Percentiles rank a stretch among this genome's conserved stretches.
Evolutionary conservation across 2,888 invertebrate genomes (phyloP).

Genomic region (Choristoneura rosaceana): DNA sequence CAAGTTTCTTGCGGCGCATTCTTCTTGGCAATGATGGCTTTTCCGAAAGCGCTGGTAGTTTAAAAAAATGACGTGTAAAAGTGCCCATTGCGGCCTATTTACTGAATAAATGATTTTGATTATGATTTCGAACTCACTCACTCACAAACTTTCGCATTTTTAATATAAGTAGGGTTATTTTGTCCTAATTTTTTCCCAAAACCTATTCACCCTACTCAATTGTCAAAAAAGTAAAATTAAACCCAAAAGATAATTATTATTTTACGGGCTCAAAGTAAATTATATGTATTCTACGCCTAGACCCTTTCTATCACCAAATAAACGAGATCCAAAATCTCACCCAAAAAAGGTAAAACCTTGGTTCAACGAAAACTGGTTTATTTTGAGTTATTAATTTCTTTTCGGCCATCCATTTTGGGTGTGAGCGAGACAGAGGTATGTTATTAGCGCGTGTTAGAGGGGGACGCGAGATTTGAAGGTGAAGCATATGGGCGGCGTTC

Average conservation of each 20-base stretch:
- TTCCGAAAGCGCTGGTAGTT: too few relatives aligned
- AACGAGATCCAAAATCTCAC: conserved; percentile 44
- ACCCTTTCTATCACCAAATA: conserved; percentile 46
- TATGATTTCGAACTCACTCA: too few relatives aligned
- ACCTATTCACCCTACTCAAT: conserved; percentile 56
- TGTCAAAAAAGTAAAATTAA: conserved; percentile 60
- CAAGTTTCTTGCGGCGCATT: too few relatives aligned
- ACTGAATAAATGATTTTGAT: too few relatives aligned
- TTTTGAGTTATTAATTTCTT: conserved; percentile 68
- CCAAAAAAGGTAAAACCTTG: conserved; percentile 16
- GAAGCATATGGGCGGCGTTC: conserved; percentile 62
- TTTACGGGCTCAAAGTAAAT: conserved; percentile 74
- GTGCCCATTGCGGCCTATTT: too few relatives aligned
- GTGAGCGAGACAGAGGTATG: conserved; percentile 56
- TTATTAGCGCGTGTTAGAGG: conserved; percentile 63
- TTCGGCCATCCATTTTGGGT: conserved; percentile 61
- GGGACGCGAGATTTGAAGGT: conserved; percentile 56
- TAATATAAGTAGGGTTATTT: background rate
- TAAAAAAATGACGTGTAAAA: too few relatives aligned
- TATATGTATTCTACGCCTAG: conserved; percentile 63
- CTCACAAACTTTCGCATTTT: too few relatives aligned
- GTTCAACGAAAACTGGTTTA: conserved; percentile 56
- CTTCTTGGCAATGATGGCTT: too few relatives aligned
- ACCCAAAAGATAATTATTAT: conserved; percentile 75
- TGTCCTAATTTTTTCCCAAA: conserved; percentile 10